These are phyloP conservation scores for Lepidurus arcticus DNA, from an alignment of 1,140 invertebrate species.

Conservation along the genomic window DNA sequence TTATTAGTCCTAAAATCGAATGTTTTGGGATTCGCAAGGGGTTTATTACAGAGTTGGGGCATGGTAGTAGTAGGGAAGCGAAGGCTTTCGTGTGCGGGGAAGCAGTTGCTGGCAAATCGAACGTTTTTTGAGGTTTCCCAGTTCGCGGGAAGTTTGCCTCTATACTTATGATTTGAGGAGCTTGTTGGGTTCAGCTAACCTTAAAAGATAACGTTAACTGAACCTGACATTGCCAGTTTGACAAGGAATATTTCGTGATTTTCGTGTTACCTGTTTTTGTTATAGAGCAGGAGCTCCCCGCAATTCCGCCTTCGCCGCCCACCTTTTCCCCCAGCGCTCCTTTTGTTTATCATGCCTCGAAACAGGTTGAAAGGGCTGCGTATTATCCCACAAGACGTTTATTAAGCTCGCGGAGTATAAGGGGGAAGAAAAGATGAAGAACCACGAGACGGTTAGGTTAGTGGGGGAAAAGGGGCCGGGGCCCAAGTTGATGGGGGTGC, in stretches of 20 bases:
- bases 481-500: neutral
- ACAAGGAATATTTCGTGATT: neutral
- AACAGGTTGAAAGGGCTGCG: neutral
- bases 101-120: too few relatives aligned
- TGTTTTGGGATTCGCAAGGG: too few relatives aligned
- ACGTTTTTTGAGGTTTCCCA: neutral
- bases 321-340: constrained; percentile 1
- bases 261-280: neutral
- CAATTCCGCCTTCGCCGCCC: neutral
- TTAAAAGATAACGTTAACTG: neutral
- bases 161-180: neutral
- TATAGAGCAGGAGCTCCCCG: neutral
- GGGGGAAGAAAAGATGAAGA: neutral
- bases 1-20: too few relatives aligned
- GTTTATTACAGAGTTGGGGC: too few relatives aligned
- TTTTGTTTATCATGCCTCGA: constrained; percentile 1
- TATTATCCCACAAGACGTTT: neutral
- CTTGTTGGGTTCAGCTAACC: neutral
- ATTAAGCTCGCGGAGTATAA: neutral
- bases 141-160: neutral
- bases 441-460: neutral
- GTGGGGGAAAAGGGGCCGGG: neutral
- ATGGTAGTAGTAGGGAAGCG: too few relatives aligned
- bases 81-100: too few relatives aligned
- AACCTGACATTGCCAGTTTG: constrained; percentile 10